Evolutionary conservation across 1,140 invertebrate genomes (phyloP), one percentile per base, ranked within the genome.

Genomic region (Limonius californicus): DNA sequence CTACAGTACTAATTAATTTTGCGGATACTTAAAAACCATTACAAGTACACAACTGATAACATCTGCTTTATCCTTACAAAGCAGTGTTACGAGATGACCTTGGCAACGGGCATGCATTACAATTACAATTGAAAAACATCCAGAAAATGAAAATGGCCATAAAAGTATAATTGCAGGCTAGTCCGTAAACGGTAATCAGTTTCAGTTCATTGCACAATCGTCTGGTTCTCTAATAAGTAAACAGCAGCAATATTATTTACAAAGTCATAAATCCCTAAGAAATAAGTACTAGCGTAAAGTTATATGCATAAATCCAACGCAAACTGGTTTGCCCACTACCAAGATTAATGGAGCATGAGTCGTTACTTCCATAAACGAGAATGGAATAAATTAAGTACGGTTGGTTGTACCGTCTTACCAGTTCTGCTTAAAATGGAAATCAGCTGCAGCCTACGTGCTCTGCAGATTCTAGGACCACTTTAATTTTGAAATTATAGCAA

Each of bases 311-410:
- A 58, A 58, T 23, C 42, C 35, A 21, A 43, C 35, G 21, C 16
- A 35, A 58, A 58, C 42, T 42, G 56, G 56, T 42, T 58, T 45
- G 42, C 42, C 15, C 56, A 20, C 30, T 58, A 20, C 35, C 42
- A 58, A 58, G 56, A 58, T 58, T 58, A 58, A 58, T 58, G 56
- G 42, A 58, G 35, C 56, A 58, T 58, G 42, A 58, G 56, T 58
- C 39, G 56, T 58, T 58, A 58, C 42, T 58, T 43, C 42, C 42
- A 58, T 58, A 58, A 58, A 58, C 56, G 56, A 58, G 56, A 39
- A 42, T 39, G 42, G 35, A 58, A 58, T 58, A 58, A 42, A 58
- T 58, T 58, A 58, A 32, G 50, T 20, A 23, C 35, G 42, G 23
- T 27, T 27, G 42, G 23, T 27, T 27, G 23, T 27, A 27, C 23